These are phyloP conservation scores for Osmerus eperlanus DNA, from an alignment of 2,113 vertebrate species.

Conservation along the genomic window DNA sequence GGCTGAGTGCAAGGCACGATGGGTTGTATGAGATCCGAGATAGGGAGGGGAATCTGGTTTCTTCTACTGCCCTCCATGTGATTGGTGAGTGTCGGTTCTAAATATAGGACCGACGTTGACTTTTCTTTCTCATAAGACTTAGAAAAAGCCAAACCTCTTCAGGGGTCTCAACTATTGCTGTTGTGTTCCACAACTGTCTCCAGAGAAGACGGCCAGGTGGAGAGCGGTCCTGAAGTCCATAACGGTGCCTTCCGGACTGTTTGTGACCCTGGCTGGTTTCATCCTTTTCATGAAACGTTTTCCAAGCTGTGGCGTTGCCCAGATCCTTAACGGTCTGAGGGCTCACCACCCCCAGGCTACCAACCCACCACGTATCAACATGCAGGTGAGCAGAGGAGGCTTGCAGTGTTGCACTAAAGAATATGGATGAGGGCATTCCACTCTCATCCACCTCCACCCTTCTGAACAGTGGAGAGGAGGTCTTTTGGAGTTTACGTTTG, in stretches of 20 bases:
- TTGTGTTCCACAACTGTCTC: background rate
- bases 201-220: conserved; percentile 56
- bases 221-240: conserved; percentile 59
- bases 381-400: conserved; percentile 52
- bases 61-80: conserved; percentile 61
- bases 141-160: background rate
- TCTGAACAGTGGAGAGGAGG: no score
- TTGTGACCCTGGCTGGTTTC: conserved; percentile 61
- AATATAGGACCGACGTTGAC: no score
- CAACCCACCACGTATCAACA: conserved; percentile 49
- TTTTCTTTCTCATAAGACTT: no score
- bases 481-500: no score
- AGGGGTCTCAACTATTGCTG: background rate
- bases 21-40: conserved; percentile 70
- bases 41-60: conserved; percentile 62
- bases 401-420: no score
- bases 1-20: conserved; percentile 55
- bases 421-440: no score
- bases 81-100: conserved; percentile 50
- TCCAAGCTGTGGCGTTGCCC: conserved; percentile 53
- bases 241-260: conserved; percentile 62
- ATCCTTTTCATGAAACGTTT: conserved; percentile 65
- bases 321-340: conserved; percentile 49
- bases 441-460: no score
- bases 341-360: conserved; percentile 35